These are phyloP conservation scores for Crotalus helleri DNA, from an alignment of 2,113 vertebrate species.

Conservation along the genomic window DNA sequence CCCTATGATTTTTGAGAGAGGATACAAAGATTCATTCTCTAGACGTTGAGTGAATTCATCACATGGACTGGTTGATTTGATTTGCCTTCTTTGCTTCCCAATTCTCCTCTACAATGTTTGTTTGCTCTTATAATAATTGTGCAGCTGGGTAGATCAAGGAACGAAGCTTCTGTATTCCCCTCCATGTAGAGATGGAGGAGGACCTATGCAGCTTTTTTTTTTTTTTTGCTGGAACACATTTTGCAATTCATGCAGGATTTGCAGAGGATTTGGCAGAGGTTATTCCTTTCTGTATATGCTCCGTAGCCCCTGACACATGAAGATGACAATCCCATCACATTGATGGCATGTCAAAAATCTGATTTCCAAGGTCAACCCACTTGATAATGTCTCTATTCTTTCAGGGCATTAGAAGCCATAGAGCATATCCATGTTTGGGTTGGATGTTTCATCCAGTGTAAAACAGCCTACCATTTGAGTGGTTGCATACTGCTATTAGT, in stretches of 20 bases:
- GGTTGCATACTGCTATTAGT: neutral
- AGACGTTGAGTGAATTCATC: neutral
- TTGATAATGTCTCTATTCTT: neutral
- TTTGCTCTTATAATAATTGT: neutral
- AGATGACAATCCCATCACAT: neutral
- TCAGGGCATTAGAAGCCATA: neutral
- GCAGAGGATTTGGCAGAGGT: neutral
- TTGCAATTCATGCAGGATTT: neutral
- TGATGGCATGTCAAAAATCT: neutral
- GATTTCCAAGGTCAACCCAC: neutral
- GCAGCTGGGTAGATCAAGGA: neutral
- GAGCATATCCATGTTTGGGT: neutral
- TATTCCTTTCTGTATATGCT: neutral
- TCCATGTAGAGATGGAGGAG: neutral
- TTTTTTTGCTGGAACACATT: neutral
- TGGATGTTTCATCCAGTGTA: neutral
- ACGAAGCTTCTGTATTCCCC: neutral
- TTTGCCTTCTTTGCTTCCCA: neutral
- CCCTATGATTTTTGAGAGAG: neutral
- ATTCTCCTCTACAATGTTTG: neutral
- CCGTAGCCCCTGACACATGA: neutral
- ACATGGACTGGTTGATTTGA: neutral
- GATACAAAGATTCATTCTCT: neutral
- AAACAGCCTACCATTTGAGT: neutral
- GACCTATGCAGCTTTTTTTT: neutral